Evolutionary conservation across 1,140 invertebrate species (phyloP).

Genomic region (Nephila pilipes): DNA sequence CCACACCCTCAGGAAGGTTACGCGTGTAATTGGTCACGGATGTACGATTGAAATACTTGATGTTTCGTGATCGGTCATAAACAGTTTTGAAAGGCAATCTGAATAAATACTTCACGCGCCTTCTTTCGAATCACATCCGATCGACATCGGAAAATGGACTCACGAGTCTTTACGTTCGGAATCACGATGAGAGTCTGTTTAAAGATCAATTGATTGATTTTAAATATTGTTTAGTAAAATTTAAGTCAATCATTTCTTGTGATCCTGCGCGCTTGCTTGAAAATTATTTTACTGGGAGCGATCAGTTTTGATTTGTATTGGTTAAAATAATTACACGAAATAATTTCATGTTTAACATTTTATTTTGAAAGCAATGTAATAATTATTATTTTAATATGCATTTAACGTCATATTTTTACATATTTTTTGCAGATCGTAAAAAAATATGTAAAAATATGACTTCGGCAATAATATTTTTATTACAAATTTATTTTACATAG

Average conservation of each 20-base stretch:
- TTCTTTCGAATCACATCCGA: not conserved
- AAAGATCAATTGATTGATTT: not conserved
- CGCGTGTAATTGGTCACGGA: slow-evolving; percentile 58
- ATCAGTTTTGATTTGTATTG: no score
- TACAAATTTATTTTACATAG: no score
- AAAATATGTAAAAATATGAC: no score
- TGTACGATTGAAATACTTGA: slow-evolving; percentile 46
- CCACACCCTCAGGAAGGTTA: slow-evolving; percentile 15
- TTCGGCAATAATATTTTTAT: no score
- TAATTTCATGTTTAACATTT: no score
- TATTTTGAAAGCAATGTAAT: no score
- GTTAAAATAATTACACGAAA: no score
- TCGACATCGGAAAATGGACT: not conserved
- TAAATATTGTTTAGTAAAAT: not conserved
- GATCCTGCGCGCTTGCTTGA: no score
- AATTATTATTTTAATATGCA: no score
- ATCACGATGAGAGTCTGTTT: slow-evolving; percentile 6
- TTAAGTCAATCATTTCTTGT: not conserved
- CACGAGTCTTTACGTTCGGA: not conserved
- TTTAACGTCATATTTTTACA: no score
- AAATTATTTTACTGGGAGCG: no score
- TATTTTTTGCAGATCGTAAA: no score
- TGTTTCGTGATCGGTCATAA: slow-evolving; percentile 28
- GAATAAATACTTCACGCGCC: not conserved
- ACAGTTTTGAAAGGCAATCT: slow-evolving; percentile 37